Conservation (phyloP, 2,797 vertebrate species). For the Etheostoma perlongum region DNA sequence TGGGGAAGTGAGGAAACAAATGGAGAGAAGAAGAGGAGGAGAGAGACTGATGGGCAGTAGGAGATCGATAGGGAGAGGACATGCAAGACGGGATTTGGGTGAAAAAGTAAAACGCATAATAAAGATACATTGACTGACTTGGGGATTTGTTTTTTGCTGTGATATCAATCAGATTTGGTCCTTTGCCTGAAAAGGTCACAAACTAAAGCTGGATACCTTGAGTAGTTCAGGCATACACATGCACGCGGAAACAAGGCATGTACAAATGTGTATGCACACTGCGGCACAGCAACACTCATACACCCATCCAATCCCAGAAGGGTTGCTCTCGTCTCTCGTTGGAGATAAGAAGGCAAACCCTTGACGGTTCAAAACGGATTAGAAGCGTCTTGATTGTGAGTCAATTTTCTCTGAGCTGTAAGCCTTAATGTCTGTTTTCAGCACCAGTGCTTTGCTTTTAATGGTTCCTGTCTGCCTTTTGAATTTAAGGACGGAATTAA, state of each 20-base stretch:
- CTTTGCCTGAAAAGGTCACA: slow-evolving; percentile 61
- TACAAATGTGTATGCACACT: slow-evolving; percentile 17
- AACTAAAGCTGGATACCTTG: slow-evolving; percentile 19
- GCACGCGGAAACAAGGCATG: slow-evolving; percentile 21
- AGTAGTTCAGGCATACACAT: slow-evolving; percentile 37
- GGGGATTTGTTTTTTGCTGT: slow-evolving; percentile 22
- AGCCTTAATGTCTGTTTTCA: slow-evolving; percentile 75
- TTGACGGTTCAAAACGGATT: slow-evolving; percentile 70
- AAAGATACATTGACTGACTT: slow-evolving; percentile 34
- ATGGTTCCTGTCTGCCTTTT: slow-evolving; percentile 66
- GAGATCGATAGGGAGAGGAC: slow-evolving; percentile 49
- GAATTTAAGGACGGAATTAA: slow-evolving; percentile 71
- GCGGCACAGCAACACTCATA: slow-evolving; percentile 12
- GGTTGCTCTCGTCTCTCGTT: slow-evolving; percentile 27
- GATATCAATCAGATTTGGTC: slow-evolving; percentile 50
- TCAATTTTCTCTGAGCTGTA: slow-evolving; percentile 74
- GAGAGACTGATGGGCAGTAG: slow-evolving; percentile 30
- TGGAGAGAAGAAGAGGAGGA: slow-evolving; percentile 32
- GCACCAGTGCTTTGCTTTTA: slow-evolving; percentile 71
- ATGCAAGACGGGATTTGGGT: slow-evolving; percentile 26
- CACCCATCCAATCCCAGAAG: slow-evolving; percentile 48
- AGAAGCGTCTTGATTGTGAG: slow-evolving; percentile 67
- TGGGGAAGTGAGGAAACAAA: slow-evolving; percentile 26
- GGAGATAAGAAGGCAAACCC: slow-evolving; percentile 65
- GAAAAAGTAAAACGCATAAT: slow-evolving; percentile 46